phyloP scores from a whole-genome alignment of 2,888 invertebrate species.

The Prenolepis imparis region DNA sequence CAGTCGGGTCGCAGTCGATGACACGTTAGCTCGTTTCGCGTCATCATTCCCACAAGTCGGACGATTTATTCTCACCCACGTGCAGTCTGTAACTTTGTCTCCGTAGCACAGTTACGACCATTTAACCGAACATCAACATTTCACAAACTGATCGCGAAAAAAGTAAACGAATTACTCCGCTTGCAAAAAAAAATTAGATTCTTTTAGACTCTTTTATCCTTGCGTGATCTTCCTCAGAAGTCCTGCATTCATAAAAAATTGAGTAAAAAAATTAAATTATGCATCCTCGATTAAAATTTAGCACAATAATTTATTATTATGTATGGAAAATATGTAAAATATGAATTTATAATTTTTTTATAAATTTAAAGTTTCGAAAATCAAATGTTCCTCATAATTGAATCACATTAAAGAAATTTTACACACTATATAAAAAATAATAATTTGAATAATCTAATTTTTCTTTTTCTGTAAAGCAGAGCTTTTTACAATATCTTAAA shows the following conservation, averaged over 20 bases:
- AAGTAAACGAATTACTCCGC: constrained; percentile 17
- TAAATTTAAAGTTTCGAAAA: constrained; percentile 12
- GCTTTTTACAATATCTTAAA: neutral
- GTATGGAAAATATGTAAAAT: neutral
- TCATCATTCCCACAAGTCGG: constrained; percentile 52
- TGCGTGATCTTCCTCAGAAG: neutral
- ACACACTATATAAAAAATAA: neutral
- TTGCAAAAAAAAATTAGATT: neutral
- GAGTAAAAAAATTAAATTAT: neutral
- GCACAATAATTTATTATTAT: neutral
- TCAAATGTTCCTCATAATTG: neutral
- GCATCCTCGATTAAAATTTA: neutral
- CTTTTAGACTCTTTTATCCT: neutral
- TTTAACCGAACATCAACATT: constrained; percentile 31
- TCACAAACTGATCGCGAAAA: neutral
- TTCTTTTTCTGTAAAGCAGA: neutral
- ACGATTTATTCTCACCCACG: constrained; percentile 64
- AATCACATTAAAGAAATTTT: neutral
- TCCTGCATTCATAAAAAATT: neutral
- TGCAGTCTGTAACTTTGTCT: constrained; percentile 56
- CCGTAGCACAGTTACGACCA: constrained; percentile 59
- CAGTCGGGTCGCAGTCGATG: constrained; percentile 53
- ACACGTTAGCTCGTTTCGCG: constrained; percentile 57
- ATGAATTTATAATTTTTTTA: neutral
- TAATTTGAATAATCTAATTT: neutral